Base-by-base conservation (phyloP, 1,140 invertebrate genomes). In the Trypoxylus dichotomus region DNA sequence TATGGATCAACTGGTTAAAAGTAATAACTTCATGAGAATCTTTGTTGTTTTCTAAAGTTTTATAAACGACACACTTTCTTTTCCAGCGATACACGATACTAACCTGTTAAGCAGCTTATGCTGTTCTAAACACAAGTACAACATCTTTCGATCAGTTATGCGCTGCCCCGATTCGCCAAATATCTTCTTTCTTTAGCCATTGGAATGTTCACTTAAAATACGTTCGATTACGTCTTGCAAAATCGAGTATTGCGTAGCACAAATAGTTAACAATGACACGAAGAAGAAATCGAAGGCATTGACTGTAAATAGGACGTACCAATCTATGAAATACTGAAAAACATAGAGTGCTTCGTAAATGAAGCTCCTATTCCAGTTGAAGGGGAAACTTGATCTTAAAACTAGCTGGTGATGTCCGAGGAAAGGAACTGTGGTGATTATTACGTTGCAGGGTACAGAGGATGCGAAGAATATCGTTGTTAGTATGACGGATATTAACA, bases 271-370 rank as follows among this genome's bases (percentile, higher is more conserved):
- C 25, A 58, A 27, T 19, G 74, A 8, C 3, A 54, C 21, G 25
- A 75, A 47, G 6, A 75, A 29, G 25, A 75, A 54, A 47, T 75
- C 74, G 43, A 75, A 75, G 25, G 19, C 43, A 8, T n/a, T 25
- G 10, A 75, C 11, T 2, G 13, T 1, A 1, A 75, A 54, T 27
- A 75, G 19, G 25, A 15, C 21, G 15, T 25, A 75, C 74, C 74
- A 75, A 54, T 54, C 21, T 27, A 24, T 1, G 27, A 75, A 29
- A 54, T 75, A 75, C 21, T 75, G 74, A 41, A 41, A 75, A 25
- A 54, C 15, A 27, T 47, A 75, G 7, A 75, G 15, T 1, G 15
- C 11, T 54, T 75, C 74, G 43, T 75, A 75, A 2, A 75, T 21
- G 43, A 19, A 75, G 5, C 8, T 54, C 8, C 21, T n/a, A 15